Evolutionary conservation across 2,113 vertebrate genomes (phyloP).

Genomic region (Crocuta crocuta): DNA sequence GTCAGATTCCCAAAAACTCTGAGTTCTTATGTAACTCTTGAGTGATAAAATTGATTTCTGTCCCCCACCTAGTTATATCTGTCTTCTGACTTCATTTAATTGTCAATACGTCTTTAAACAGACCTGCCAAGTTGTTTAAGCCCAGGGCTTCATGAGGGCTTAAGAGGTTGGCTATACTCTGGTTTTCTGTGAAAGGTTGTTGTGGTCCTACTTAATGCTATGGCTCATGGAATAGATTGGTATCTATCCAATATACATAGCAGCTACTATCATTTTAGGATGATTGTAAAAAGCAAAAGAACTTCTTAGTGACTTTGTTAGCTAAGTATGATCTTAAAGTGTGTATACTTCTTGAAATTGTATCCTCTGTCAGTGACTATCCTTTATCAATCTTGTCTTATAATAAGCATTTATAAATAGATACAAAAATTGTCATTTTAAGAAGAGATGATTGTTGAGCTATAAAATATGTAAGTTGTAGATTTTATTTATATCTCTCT

Average conservation of each 20-base stretch:
- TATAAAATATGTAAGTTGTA: neutral
- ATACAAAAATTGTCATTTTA: constrained; percentile 26
- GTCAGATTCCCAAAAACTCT: neutral
- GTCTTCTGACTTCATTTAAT: neutral
- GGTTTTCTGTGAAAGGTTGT: neutral
- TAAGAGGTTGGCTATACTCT: neutral
- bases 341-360: neutral
- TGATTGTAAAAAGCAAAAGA: constrained; percentile 7
- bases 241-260: neutral
- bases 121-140: neutral
- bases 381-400: neutral
- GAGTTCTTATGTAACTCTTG: neutral
- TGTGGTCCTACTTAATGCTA: neutral
- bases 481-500: neutral
- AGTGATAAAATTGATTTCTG: neutral
- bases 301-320: neutral
- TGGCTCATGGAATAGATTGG: neutral
- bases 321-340: neutral
- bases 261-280: neutral
- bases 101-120: neutral
- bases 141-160: neutral
- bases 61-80: neutral
- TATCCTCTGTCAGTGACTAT: neutral
- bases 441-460: neutral
- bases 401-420: neutral